Evolutionary conservation across 1,140 invertebrate genomes (phyloP).

Genomic region (Lepeophtheirus salmonis): DNA sequence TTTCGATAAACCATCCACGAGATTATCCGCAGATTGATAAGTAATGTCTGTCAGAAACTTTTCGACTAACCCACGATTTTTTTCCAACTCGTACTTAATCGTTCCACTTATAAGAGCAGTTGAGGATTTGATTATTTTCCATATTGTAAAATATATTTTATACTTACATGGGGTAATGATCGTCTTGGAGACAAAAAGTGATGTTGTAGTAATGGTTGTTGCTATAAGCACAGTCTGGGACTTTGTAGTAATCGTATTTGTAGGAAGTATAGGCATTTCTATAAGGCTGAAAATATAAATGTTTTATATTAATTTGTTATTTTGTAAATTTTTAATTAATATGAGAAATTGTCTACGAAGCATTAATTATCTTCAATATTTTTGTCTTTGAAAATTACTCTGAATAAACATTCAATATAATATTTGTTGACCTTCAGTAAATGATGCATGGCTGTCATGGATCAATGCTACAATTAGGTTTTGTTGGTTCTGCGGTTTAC

Average conservation of each 20-base stretch:
- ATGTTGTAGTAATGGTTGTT: slow-evolving; percentile 23
- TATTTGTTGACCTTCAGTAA: not conserved
- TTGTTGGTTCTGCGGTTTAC: not conserved
- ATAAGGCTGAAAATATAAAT: not conserved
- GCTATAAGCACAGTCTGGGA: slow-evolving; percentile 23
- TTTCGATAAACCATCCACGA: slow-evolving; percentile 23
- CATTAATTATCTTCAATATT: no score
- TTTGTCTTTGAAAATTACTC: no score
- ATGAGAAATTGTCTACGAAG: no score
- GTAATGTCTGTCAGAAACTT: slow-evolving; percentile 24
- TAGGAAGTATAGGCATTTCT: slow-evolving; percentile 17
- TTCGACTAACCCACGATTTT: slow-evolving; percentile 20
- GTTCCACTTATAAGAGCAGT: slow-evolving; percentile 21
- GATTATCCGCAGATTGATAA: slow-evolving; percentile 25
- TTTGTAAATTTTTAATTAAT: no score
- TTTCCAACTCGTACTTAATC: slow-evolving; percentile 23
- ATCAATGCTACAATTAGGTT: not conserved
- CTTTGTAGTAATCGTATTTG: slow-evolving; percentile 19
- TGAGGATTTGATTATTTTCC: not conserved
- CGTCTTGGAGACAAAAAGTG: slow-evolving; percentile 24
- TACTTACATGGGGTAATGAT: slow-evolving; percentile 24
- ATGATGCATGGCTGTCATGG: not conserved
- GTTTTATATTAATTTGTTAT: no score
- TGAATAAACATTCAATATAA: not conserved
- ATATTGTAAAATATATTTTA: not conserved